Percentiles rank a stretch among this genome's conserved stretches.
Conservation (phyloP, 1,140 invertebrate genomes). For the Propsilocerus akamusi region DNA sequence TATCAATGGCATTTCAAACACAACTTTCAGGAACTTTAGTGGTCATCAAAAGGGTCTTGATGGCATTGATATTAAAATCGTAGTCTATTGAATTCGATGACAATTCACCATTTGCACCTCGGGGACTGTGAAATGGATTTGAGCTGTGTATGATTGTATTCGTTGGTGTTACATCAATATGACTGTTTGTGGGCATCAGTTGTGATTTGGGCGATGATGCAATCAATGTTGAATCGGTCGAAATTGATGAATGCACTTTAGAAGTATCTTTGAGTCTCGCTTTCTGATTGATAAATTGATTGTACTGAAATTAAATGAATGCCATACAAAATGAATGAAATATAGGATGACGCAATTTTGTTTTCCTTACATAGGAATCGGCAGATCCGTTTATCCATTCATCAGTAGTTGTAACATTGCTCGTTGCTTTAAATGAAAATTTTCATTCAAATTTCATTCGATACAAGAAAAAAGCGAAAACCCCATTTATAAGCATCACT, state of each 20-base stretch:
- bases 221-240: neutral
- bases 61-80: slow-evolving; percentile 33
- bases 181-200: neutral
- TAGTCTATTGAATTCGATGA: neutral
- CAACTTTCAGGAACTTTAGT: slow-evolving; percentile 42
- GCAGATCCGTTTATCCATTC: neutral
- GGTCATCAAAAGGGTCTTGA: slow-evolving; percentile 41
- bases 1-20: slow-evolving; percentile 27
- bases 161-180: neutral
- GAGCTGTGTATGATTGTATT: neutral
- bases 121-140: neutral
- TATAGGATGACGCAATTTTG: slow-evolving; percentile 1
- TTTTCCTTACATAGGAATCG: neutral
- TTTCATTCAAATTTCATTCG: neutral
- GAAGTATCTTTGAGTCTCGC: neutral
- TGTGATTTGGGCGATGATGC: neutral
- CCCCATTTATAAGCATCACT: neutral
- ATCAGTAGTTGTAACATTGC: neutral
- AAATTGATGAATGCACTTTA: no score
- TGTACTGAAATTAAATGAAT: neutral
- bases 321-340: no score
- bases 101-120: neutral
- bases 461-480: neutral
- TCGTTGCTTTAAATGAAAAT: neutral
- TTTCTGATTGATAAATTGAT: neutral